Evolutionary conservation across 92 coral and sea anemone species (phyloP).

Genomic region (Anthopleura xanthogrammica): DNA sequence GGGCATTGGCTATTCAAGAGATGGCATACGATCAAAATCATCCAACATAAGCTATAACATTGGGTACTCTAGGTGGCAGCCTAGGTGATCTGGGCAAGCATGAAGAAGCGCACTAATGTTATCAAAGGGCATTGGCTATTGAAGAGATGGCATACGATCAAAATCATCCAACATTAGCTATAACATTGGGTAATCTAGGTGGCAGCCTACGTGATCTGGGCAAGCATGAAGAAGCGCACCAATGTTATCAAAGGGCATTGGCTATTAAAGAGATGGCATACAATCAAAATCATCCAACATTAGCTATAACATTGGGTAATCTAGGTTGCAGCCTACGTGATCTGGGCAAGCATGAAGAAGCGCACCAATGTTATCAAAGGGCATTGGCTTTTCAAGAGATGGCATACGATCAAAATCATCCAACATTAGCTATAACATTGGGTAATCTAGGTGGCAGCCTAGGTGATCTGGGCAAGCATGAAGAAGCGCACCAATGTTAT

Average conservation of each 20-base stretch:
- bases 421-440: not conserved
- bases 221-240: not conserved
- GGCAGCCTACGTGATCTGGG: too few species aligned
- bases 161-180: too few species aligned
- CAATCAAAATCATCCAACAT: not conserved
- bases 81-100: not conserved
- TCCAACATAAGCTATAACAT: too few species aligned
- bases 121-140: too few species aligned
- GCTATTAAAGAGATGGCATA: not conserved
- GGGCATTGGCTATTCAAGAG: too few species aligned
- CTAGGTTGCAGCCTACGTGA: not conserved
- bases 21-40: too few species aligned
- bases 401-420: conserved; percentile 1
- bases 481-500: conserved; percentile 2
- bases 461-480: conserved; percentile 1
- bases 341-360: conserved; percentile 6
- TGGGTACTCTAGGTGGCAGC: too few species aligned
- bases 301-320: not conserved
- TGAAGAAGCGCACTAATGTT: too few species aligned
- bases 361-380: not conserved
- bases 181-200: too few species aligned
- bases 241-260: not conserved
- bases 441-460: not conserved
- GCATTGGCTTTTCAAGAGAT: not conserved
- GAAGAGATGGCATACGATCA: too few species aligned